A percentile compares a stretch with the other conserved stretches of the same genome.
These are phyloP conservation scores for Corythoichthys intestinalis DNA, from an alignment of 2,113 vertebrate species.

Conservation along the genomic window DNA sequence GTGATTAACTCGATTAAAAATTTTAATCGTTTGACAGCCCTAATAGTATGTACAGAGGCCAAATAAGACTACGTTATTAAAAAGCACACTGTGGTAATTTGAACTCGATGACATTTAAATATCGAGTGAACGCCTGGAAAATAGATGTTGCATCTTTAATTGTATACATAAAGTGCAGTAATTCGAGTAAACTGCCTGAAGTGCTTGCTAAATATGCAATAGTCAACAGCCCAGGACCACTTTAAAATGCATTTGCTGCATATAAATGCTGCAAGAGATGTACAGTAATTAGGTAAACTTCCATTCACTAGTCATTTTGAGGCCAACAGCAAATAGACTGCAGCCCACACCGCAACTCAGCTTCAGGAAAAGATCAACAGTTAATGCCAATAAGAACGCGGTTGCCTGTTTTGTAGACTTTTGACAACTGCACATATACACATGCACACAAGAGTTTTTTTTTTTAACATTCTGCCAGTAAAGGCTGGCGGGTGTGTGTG, in stretches of 20 bases:
- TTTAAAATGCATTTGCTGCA: conserved; percentile 44
- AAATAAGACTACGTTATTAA: not conserved
- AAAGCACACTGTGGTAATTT: not conserved
- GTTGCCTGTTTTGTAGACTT: conserved; percentile 8
- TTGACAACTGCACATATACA: conserved; percentile 6
- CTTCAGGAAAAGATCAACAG: conserved; percentile 14
- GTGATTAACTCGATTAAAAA: not conserved
- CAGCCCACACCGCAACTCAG: conserved; percentile 29
- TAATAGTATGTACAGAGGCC: not conserved
- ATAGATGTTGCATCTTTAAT: conserved; percentile 46
- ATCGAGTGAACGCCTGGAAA: conserved; percentile 31
- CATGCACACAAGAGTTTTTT: not conserved
- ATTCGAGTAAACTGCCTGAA: conserved; percentile 56
- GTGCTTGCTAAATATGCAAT: conserved; percentile 26
- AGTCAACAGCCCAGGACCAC: conserved; percentile 26
- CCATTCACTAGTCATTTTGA: conserved; percentile 35
- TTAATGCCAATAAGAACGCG: conserved; percentile 1
- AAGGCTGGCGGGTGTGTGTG: conserved; percentile 27
- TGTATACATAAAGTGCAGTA: conserved; percentile 39
- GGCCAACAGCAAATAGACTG: conserved; percentile 29
- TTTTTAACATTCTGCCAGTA: conserved; percentile 41
- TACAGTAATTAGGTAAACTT: conserved; percentile 42
- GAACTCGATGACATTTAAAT: conserved; percentile 13
- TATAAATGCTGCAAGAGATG: conserved; percentile 13
- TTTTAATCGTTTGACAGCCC: not conserved